Base-by-base conservation (phyloP, 1,140 invertebrate genomes). In the Psix sp. region DNA sequence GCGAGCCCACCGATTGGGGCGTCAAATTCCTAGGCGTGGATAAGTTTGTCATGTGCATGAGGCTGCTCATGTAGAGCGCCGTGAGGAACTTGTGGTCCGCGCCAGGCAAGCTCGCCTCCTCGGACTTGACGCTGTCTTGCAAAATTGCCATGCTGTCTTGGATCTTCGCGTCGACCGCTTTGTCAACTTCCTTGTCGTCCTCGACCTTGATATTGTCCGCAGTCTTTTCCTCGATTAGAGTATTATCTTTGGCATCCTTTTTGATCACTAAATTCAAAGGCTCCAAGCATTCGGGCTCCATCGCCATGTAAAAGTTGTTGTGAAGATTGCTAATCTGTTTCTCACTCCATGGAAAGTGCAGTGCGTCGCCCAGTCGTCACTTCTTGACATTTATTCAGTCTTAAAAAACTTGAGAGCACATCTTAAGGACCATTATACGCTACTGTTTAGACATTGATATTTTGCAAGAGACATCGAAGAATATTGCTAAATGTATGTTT, bases 61-160 rank as follows among this genome's bases (percentile, higher is more conserved):
- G 73, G 40, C 89, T 89, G 72, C 89, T 90, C 89, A 91, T 89
- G 78, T 91, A 91, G 76, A 91, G 85, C 1, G 89, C 89, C 3
- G 89, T 88, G 11, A 91, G 77, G 51, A 91, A 88, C 73, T 90
- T 90, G 52, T 89, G 88, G 78, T 91, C 90, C 24, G 83, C 77
- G 7, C 77, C 73, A 13, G 86, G 86, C 51, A 88, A 77, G 52
- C 75, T 76, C 16, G 85, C 83, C 11, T 87, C 82, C 52, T 88
- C 84, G 13, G 80, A 68, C 66, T 86, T 85, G 20, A 82, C 74
- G 9, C 81, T 74, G 42, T 86, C 82, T 31, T 89, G 85, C 20
- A 86, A 57, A 31, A 88, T 82, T 18, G 84, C 80, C 82, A 87
- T 87, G 46, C 84, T 83, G 14, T 83, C 79, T 31, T 74, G 43